phyloP scores from a whole-genome alignment of 1,140 invertebrate genomes.

The Leptonema lineaticorne region DNA sequence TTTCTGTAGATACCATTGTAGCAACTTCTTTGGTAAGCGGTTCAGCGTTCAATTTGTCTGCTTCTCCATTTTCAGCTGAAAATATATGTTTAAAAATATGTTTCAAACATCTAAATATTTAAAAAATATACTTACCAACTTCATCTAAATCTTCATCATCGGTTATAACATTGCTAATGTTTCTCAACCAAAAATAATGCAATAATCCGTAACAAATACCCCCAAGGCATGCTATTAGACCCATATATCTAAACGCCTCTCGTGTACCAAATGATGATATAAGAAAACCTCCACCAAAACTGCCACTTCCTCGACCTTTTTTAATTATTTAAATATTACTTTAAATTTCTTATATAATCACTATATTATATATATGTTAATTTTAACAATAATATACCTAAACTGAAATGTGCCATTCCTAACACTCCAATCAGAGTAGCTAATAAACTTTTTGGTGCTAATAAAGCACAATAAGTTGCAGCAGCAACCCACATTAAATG shows the following conservation, averaged over 20 bases:
- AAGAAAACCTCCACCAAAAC: slow-evolving; percentile 75
- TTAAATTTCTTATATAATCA: too few relatives aligned
- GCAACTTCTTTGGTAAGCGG: slow-evolving; percentile 64
- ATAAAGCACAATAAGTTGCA: slow-evolving; percentile 77
- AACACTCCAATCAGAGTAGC: slow-evolving; percentile 80
- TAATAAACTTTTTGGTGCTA: slow-evolving; percentile 76
- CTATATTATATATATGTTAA: not conserved
- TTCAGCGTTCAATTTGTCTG: slow-evolving; percentile 60
- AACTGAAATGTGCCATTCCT: slow-evolving; percentile 80
- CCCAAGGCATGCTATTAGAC: slow-evolving; percentile 65
- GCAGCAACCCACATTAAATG: slow-evolving; percentile 89
- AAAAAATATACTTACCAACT: slow-evolving; percentile 24
- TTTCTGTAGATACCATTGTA: slow-evolving; percentile 66
- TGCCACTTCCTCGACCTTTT: slow-evolving; percentile 72
- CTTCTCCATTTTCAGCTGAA: slow-evolving; percentile 56
- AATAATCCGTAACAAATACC: slow-evolving; percentile 69
- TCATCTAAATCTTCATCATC: slow-evolving; percentile 49
- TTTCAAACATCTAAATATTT: not conserved
- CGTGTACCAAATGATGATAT: slow-evolving; percentile 71
- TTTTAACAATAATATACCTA: slow-evolving; percentile 57
- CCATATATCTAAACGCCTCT: slow-evolving; percentile 75
- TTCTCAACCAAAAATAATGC: slow-evolving; percentile 71
- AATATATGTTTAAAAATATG: not conserved
- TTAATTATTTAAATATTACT: not conserved
- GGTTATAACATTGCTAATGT: slow-evolving; percentile 55